Evolutionary conservation across 1,140 invertebrate genomes (phyloP), one percentile per base, ranked within the genome.

Genomic region (Varroa destructor): DNA sequence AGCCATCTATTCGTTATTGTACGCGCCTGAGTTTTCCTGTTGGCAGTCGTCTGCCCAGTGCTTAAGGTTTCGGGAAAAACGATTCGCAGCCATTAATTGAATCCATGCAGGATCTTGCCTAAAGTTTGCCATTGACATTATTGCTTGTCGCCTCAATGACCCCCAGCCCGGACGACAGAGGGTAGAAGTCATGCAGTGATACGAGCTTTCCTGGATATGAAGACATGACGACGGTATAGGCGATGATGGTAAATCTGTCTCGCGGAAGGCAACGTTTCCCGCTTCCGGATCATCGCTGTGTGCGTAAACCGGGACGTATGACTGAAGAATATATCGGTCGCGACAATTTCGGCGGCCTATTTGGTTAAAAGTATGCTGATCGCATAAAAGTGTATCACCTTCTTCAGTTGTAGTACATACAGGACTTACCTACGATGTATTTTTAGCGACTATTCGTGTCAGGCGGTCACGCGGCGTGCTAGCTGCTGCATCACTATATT

Each of bases 1-100:
- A 6, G 80, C 72, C 79, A 81, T 81, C 67, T 80, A 81, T 74
- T 81, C 79, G 73, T 81, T 81, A 73, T 81, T 81, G 70, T 81
- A 81, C 6, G 79, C 80, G 5, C 79, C 79, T 70, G 79, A 80
- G 71, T 80, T 80, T 54, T 76, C 75, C 54, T 74, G 71, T 10
- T 74, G 51, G 25, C 80, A 73, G n/a, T 77, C 72, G 12, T 73
- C 51, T 12, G 74, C 75, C 79, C 79, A 80, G 56, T 80, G 74
- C 71, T 76, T 74, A 8, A 77, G 79, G 14, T 61, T 73, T 42
- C 75, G 72, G 37, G 79, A 76, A 75, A 80, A 77, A 76, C 79
- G 78, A 73, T 79, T 79, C 6, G 79, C 78, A 1, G 79, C 75
- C 36, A 79, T 71, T 1, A 78, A 77, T 40, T 79, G 64, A 46